These are phyloP conservation scores for Tribolium castaneum DNA, from an alignment of 1,140 invertebrate species.

Conservation along the genomic window DNA sequence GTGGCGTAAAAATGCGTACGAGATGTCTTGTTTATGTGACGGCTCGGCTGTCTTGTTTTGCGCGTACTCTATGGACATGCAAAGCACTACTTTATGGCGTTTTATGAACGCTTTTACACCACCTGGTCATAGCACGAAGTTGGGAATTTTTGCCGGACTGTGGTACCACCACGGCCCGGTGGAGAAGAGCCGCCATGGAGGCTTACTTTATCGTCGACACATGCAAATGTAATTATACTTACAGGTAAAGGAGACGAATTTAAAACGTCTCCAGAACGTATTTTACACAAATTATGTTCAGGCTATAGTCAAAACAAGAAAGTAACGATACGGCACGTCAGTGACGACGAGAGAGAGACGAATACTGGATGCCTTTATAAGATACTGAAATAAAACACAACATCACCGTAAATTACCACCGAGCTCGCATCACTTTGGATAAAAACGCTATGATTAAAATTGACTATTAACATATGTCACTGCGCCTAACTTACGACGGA, in stretches of 20 bases:
- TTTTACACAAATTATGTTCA: conserved; percentile 41
- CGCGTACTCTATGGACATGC: conserved; percentile 59
- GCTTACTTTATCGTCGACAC: conserved; percentile 40
- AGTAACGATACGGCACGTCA: conserved; percentile 22
- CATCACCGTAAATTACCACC: conserved; percentile 33
- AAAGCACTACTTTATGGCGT: conserved; percentile 58
- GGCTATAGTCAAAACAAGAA: conserved; percentile 39
- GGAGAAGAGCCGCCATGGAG: neutral
- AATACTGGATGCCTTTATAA: conserved; percentile 13
- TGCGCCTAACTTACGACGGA: conserved; percentile 22
- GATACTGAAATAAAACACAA: conserved; percentile 37
- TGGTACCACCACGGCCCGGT: conserved; percentile 10
- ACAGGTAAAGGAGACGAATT: conserved; percentile 44
- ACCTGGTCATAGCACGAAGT: conserved; percentile 48
- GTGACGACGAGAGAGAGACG: conserved; percentile 25
- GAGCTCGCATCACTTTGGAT: conserved; percentile 27
- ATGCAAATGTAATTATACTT: conserved; percentile 45
- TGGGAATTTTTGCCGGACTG: neutral
- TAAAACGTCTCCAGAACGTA: conserved; percentile 39
- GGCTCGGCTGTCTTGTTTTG: conserved; percentile 57
- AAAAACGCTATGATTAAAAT: conserved; percentile 45
- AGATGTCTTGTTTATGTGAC: conserved; percentile 60
- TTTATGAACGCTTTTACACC: conserved; percentile 55
- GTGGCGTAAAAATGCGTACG: conserved; percentile 55
- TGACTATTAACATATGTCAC: conserved; percentile 47